These are phyloP conservation scores for Leptogaster cylindrica DNA, from an alignment of 2,888 invertebrate genomes.

Conservation along the genomic window DNA sequence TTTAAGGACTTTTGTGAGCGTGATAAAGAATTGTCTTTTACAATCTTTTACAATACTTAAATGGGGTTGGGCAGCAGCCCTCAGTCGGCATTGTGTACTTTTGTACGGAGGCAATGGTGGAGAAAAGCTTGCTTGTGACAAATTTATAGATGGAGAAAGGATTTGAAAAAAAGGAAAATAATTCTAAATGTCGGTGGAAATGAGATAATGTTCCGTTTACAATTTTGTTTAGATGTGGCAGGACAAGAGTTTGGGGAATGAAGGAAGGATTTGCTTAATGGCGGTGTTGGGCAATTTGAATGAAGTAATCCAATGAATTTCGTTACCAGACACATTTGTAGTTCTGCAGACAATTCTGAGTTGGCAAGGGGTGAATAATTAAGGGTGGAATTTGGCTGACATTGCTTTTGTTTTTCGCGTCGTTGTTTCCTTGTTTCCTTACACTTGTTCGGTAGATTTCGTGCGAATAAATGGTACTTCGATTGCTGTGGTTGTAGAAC, in stretches of 20 bases:
- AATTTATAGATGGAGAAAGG: constrained; percentile 27
- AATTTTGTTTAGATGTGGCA: background rate
- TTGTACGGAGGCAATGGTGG: background rate
- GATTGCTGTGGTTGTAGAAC: too few relatives aligned
- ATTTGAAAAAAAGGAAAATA: constrained; percentile 10
- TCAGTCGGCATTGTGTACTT: too few relatives aligned
- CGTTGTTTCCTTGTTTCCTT: too few relatives aligned
- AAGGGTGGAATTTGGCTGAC: too few relatives aligned
- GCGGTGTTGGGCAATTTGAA: constrained; percentile 5
- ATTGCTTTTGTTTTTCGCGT: too few relatives aligned
- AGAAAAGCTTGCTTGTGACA: constrained; percentile 25
- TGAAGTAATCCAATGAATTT: constrained; percentile 17
- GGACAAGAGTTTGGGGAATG: background rate
- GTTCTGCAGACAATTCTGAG: too few relatives aligned
- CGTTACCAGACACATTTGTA: too few relatives aligned
- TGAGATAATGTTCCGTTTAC: constrained; percentile 18
- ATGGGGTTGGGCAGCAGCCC: too few relatives aligned
- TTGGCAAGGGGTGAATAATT: too few relatives aligned
- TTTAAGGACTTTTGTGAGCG: background rate
- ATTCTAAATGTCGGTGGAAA: constrained; percentile 7
- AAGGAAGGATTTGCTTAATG: background rate
- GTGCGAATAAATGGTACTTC: too few relatives aligned
- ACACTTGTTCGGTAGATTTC: too few relatives aligned
- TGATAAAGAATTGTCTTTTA: background rate
- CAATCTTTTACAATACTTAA: constrained; percentile 12